Evolutionary conservation across 2,797 vertebrate species (phyloP).

Genomic region (Hoplostethus atlanticus): DNA sequence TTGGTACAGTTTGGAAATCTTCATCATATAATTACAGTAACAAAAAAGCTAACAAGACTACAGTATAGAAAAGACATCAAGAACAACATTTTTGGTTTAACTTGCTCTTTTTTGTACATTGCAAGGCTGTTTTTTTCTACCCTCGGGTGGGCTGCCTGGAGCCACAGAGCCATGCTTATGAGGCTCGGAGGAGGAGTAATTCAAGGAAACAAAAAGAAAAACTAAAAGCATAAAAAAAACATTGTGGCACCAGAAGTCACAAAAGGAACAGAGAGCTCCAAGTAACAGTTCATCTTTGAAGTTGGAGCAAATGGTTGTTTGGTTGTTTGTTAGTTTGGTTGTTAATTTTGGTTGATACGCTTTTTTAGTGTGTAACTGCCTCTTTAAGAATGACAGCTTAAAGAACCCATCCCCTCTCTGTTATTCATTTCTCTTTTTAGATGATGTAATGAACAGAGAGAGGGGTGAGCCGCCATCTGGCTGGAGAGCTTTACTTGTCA

Average conservation of each 20-base stretch:
- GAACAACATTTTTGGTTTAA: slow-evolving; percentile 99
- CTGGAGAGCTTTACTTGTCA: slow-evolving; percentile 80
- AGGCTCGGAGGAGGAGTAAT: slow-evolving; percentile 89
- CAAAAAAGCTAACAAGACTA: slow-evolving; percentile 99
- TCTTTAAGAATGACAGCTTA: slow-evolving; percentile 85
- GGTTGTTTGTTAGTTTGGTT: slow-evolving; percentile 89
- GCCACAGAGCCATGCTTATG: slow-evolving; percentile 89
- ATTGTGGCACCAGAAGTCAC: slow-evolving; percentile 91
- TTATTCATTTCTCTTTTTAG: slow-evolving; percentile 76
- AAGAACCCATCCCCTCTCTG: slow-evolving; percentile 79
- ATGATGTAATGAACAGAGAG: slow-evolving; percentile 80
- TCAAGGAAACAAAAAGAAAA: slow-evolving; percentile 83
- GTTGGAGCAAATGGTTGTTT: slow-evolving; percentile 88
- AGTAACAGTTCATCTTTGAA: slow-evolving; percentile 89
- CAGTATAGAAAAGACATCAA: slow-evolving; percentile 99
- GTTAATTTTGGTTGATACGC: slow-evolving; percentile 90
- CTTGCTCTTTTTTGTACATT: slow-evolving; percentile 99
- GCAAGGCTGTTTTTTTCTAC: slow-evolving; percentile 99
- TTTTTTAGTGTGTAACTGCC: slow-evolving; percentile 86
- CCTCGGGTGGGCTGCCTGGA: slow-evolving; percentile 90
- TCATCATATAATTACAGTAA: slow-evolving; percentile 99
- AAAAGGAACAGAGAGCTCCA: slow-evolving; percentile 89
- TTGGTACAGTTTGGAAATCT: slow-evolving; percentile 99
- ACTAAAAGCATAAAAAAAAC: slow-evolving; percentile 82
- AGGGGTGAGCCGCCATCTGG: slow-evolving; percentile 77